Conservation (phyloP, 1,140 invertebrate species). For the Heliconius himera region DNA sequence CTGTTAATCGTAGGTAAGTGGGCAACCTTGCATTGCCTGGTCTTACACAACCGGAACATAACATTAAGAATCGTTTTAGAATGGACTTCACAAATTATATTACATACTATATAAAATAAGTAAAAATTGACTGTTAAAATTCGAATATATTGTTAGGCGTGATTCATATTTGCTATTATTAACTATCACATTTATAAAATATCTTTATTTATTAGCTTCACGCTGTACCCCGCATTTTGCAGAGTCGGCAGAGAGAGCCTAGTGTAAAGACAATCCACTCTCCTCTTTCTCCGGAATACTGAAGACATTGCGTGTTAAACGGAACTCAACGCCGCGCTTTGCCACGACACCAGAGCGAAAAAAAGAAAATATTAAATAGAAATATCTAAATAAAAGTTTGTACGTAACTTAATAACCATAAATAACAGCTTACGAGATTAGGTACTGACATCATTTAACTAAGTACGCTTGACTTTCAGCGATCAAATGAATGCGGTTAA, state of each 20-base stretch:
- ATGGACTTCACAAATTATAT: conserved; percentile 35
- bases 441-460: background rate
- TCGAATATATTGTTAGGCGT: background rate
- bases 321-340: too few relatives aligned
- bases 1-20: conserved; percentile 39
- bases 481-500: background rate
- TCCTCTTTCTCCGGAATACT: too few relatives aligned
- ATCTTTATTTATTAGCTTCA: background rate
- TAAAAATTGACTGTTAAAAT: background rate
- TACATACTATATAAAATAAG: background rate
- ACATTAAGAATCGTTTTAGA: conserved; percentile 41
- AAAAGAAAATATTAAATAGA: too few relatives aligned
- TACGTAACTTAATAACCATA: background rate
- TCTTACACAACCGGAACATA: conserved; percentile 49
- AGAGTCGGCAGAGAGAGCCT: too few relatives aligned
- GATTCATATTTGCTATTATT: background rate
- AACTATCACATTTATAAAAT: background rate
- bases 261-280: too few relatives aligned
- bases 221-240: too few relatives aligned
- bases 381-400: background rate
- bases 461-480: background rate
- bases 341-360: too few relatives aligned
- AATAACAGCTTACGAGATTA: background rate
- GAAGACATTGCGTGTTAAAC: too few relatives aligned
- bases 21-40: conserved; percentile 45